Base-by-base conservation (phyloP, 2,797 vertebrate genomes). In the Sebastes reedi region DNA sequence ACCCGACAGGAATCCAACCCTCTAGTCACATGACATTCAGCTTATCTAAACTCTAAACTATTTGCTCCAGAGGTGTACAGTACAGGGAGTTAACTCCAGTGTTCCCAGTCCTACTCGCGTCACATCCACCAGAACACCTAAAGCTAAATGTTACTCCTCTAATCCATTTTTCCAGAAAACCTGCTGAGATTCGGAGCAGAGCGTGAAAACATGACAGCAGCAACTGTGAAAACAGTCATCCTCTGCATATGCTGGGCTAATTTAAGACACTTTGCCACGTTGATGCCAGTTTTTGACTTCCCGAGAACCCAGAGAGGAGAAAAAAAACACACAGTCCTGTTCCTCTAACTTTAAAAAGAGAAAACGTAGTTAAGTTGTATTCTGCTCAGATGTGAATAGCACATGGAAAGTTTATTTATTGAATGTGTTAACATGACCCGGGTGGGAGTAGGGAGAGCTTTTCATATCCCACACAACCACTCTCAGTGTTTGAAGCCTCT, bases 151-250 rank as follows among this genome's bases (percentile, higher is more conserved):
- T 80, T 1, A 30, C n/a, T 60, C 46, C 8, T 72, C 60, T 30
- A 1, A 64, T 72, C 66, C 27, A 4, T 34, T 82, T 81, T 25
- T 68, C 25, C 83, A 73, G 66, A 62, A 70, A 85, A 81, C 86
- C 84, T 77, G 86, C 86, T 89, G 90, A 83, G 85, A 84, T 5
- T 87, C 60, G 58, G 83, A 29, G 54, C 86, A 72, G 75, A 66
- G 88, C 12, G 82, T 84, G 89, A 91, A 90, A 92, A 87, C 83
- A 34, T 61, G 78, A 80, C 81, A 83, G 86, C 77, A 87, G 78
- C 74, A 83, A 82, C 87, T 91, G 89, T 89, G 90, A 89, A 90
- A 92, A 87, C 86, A 16, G 65, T 89, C 91, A 80, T 75, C 88
- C 4, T 55, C 76, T 91, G 88, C 91, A 92, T 85, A 91, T 92